Percentiles rank a stretch among this genome's conserved stretches.
phyloP scores from a whole-genome alignment of 2,113 vertebrate species.

The Trinectes maculatus region DNA sequence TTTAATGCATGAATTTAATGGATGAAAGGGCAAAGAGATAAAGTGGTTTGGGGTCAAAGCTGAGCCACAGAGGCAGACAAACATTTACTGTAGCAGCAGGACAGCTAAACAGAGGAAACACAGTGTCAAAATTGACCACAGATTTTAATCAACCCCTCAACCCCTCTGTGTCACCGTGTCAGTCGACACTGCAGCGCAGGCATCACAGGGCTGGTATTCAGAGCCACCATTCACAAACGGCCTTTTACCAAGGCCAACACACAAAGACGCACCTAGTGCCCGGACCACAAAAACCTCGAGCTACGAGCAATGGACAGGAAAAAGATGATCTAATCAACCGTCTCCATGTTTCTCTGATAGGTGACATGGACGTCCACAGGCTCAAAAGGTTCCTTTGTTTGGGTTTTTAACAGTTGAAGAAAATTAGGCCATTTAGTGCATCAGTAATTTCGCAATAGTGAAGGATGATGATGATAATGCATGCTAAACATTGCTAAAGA shows the following conservation, averaged over 20 bases:
- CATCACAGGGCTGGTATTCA: conserved; percentile 45
- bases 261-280: conserved; percentile 48
- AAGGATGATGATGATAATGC: conserved; percentile 25
- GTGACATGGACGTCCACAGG: conserved; percentile 37
- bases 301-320: conserved; percentile 28
- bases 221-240: conserved; percentile 36
- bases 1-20: conserved; percentile 29
- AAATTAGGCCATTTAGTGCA: conserved; percentile 37
- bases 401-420: conserved; percentile 32
- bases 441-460: conserved; percentile 29
- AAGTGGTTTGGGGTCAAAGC: conserved; percentile 47
- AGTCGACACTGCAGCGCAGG: conserved; percentile 13
- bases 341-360: conserved; percentile 42
- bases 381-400: conserved; percentile 35
- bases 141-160: conserved; percentile 61
- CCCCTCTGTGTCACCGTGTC: conserved; percentile 34
- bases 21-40: conserved; percentile 42
- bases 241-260: conserved; percentile 28
- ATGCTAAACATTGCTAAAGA: conserved; percentile 14
- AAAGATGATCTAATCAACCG: conserved; percentile 58
- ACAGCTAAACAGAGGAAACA: conserved; percentile 30
- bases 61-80: conserved; percentile 24
- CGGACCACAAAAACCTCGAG: conserved; percentile 27
- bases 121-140: conserved; percentile 32
- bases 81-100: conserved; percentile 31